These are phyloP conservation scores for Muntiacus reevesi DNA, from an alignment of 2,113 vertebrate species.

Conservation along the genomic window DNA sequence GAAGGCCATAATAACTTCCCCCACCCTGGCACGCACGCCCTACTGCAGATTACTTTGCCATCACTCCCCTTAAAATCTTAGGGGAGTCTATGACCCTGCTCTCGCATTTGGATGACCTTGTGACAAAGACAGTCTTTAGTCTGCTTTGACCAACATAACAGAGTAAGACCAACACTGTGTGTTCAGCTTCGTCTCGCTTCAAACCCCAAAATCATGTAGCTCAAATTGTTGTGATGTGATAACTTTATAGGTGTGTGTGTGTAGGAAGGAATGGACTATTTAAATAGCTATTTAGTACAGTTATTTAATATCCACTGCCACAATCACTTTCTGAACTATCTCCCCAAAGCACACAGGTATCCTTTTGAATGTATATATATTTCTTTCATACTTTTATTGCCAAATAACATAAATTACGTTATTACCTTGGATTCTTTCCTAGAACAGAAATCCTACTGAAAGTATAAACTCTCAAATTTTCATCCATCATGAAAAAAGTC, in stretches of 20 bases:
- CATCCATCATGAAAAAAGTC: neutral
- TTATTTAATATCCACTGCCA: neutral
- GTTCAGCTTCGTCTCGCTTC: neutral
- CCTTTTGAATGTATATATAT: neutral
- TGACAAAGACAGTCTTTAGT: neutral
- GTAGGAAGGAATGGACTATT: neutral
- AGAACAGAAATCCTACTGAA: neutral
- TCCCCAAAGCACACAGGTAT: neutral
- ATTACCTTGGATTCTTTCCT: neutral
- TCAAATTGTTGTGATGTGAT: neutral
- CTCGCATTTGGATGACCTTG: neutral
- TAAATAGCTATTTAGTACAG: neutral
- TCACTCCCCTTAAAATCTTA: neutral
- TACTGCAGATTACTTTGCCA: neutral
- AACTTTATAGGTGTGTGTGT: neutral
- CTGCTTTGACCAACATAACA: neutral
- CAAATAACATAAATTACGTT: neutral
- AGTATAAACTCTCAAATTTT: neutral
- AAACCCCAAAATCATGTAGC: neutral
- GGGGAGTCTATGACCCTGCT: neutral
- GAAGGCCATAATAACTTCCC: neutral
- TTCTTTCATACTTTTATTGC: neutral
- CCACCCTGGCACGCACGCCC: neutral
- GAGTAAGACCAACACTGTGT: neutral
- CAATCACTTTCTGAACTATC: neutral